These are phyloP conservation scores for Phaenicophaeus curvirostris DNA, from an alignment of 2,797 vertebrate genomes.

Conservation along the genomic window DNA sequence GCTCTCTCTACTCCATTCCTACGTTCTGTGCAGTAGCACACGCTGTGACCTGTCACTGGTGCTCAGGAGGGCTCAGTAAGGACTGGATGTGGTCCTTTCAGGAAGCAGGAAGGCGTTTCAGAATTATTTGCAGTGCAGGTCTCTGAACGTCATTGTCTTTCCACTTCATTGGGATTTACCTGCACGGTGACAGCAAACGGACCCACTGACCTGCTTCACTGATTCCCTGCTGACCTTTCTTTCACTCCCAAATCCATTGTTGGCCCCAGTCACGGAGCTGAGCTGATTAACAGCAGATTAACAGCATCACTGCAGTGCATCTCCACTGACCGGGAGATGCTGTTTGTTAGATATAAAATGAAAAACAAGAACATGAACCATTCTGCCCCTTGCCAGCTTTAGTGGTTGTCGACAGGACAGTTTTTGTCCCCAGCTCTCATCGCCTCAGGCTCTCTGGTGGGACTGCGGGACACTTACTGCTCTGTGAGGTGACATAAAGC, in stretches of 20 bases:
- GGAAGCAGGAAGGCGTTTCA: not conserved
- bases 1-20: not conserved
- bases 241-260: not conserved
- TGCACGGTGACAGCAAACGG: not conserved
- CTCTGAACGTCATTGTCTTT: not conserved
- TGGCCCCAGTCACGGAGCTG: not conserved
- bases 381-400: not conserved
- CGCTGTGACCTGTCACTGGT: not conserved
- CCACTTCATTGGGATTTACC: not conserved
- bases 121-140: not conserved
- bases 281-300: slow-evolving; percentile 4
- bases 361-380: not conserved
- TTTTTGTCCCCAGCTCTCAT: not conserved
- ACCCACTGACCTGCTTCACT: not conserved
- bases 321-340: not conserved
- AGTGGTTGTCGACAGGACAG: not conserved
- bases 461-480: not conserved
- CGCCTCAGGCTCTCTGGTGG: not conserved
- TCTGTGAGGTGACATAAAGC: not conserved
- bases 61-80: not conserved
- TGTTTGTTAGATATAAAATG: not conserved
- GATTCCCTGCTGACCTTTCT: not conserved
- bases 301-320: not conserved
- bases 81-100: not conserved
- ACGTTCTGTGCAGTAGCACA: not conserved